Conservation (phyloP, 2,888 invertebrate species). For the Eueremaeus valkanovi region DNA sequence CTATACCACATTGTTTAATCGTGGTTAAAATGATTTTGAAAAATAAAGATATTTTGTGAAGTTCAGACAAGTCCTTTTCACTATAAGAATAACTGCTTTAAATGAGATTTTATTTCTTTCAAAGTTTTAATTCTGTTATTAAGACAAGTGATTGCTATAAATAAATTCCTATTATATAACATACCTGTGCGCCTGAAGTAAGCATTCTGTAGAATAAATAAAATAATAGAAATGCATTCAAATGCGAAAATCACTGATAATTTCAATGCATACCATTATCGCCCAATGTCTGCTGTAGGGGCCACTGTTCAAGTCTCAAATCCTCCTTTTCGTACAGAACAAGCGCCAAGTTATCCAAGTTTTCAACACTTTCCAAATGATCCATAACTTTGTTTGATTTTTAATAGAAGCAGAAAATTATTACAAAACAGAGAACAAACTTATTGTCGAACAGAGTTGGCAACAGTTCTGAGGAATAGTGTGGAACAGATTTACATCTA, state of each 20-base stretch:
- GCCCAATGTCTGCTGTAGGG: conserved; percentile 8
- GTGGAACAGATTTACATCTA: too few relatives aligned
- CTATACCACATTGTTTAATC: too few relatives aligned
- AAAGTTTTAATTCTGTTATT: too few relatives aligned
- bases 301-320: conserved; percentile 38
- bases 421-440: too few relatives aligned
- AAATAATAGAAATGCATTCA: not conserved
- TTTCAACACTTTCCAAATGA: not conserved
- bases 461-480: not conserved
- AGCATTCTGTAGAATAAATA: not conserved
- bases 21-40: too few relatives aligned
- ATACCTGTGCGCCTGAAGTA: conserved; percentile 26
- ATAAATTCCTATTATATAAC: conserved; percentile 30
- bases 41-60: too few relatives aligned
- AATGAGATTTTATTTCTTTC: too few relatives aligned
- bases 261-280: conserved; percentile 32
- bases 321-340: conserved; percentile 37
- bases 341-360: conserved; percentile 51
- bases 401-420: too few relatives aligned
- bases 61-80: too few relatives aligned
- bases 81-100: too few relatives aligned
- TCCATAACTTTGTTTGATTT: not conserved
- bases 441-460: too few relatives aligned
- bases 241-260: not conserved
- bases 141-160: too few relatives aligned